Evolutionary conservation across 1,140 invertebrate species (phyloP), one percentile per base, ranked within the genome.

Genomic region (Cylas formicarius): DNA sequence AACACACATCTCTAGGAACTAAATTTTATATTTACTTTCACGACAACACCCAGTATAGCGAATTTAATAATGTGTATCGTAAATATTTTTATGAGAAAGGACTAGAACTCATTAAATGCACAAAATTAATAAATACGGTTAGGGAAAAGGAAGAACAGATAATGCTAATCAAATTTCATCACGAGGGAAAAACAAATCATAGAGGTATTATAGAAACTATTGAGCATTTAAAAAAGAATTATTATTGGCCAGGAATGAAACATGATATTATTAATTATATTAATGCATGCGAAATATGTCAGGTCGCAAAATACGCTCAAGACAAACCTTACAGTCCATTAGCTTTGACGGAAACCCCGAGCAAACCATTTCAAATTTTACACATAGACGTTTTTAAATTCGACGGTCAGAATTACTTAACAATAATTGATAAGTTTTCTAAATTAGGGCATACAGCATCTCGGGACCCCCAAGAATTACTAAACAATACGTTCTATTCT

Each of bases 361-460:
- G 3, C 7, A 37, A 37, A 37, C 33, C 33, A 4, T 35, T 35
- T 20, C 14, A 35, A 35, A 35, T 35, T 7, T 10, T 35, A 16
- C 16, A 35, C 22, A 32, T 32, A 5, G 29, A 32, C 11, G 13
- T 13, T 13, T 32, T 32, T 32, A 32, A 26, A n/a, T n/a, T n/a
- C n/a, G n/a, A n/a, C n/a, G n/a, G n/a, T n/a, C n/a, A n/a, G n/a
- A n/a, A n/a, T n/a, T n/a, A n/a, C n/a, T n/a, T n/a, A n/a, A n/a
- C n/a, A n/a, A n/a, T n/a, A n/a, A n/a, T n/a, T n/a, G n/a, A n/a
- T n/a, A n/a, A n/a, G n/a, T n/a, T n/a, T n/a, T n/a, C n/a, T n/a
- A n/a, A n/a, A n/a, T n/a, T n/a, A n/a, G n/a, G n/a, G n/a, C n/a
- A n/a, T n/a, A n/a, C n/a, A n/a, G n/a, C n/a, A n/a, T n/a, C n/a